Conservation (phyloP, 2,888 invertebrate genomes). For the Epinotia nisella region DNA sequence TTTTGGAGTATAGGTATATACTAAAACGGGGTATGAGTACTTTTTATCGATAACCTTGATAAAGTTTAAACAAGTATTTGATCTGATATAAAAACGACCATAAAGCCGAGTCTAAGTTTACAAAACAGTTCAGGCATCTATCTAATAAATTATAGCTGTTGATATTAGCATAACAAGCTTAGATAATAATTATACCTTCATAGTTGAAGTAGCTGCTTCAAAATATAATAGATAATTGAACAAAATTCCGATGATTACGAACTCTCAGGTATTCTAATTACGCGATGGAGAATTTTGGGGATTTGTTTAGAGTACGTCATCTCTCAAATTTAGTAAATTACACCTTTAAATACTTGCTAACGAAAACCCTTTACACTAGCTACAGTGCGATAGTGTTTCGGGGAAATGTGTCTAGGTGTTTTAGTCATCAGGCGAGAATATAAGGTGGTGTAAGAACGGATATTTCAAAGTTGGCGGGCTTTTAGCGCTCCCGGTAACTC, state of each 20-base stretch:
- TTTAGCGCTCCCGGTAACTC: slow-evolving; percentile 48
- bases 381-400: slow-evolving; percentile 3
- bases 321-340: slow-evolving; percentile 42
- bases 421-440: slow-evolving; percentile 38
- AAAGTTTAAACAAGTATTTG: no score
- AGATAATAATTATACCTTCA: slow-evolving; percentile 24
- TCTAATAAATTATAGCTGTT: neutral
- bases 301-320: slow-evolving; percentile 47
- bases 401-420: slow-evolving; percentile 41
- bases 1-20: neutral
- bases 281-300: slow-evolving; percentile 50
- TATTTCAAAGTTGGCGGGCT: slow-evolving; percentile 53
- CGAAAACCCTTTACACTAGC: slow-evolving; percentile 3
- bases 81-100: no score
- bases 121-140: neutral
- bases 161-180: slow-evolving; percentile 6
- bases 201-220: slow-evolving; percentile 19
- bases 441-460: slow-evolving; percentile 46
- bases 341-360: slow-evolving; percentile 19
- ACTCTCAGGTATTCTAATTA: slow-evolving; percentile 53
- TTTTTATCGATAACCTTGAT: no score
- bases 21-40: no score
- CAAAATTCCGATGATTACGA: slow-evolving; percentile 49
- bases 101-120: neutral
- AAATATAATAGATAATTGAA: slow-evolving; percentile 45